Evolutionary conservation across 2,888 invertebrate genomes (phyloP), one percentile per base, ranked within the genome.

Genomic region (Emmelina monodactyla): DNA sequence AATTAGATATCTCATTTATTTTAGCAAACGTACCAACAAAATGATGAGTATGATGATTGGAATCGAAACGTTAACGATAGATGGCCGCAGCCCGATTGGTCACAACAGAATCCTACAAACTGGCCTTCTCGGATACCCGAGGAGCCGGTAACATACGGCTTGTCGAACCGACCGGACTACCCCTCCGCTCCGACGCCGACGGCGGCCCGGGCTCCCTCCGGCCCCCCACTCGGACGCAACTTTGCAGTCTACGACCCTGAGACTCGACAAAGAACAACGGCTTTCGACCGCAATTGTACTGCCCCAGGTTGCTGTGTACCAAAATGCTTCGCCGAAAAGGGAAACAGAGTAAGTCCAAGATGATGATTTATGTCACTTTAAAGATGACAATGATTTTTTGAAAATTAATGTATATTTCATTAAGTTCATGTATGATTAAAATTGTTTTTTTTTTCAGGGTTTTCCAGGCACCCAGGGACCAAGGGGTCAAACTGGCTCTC

Each of bases 291-390:
- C 31, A 87, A 88, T 51, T 88, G 88, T 49, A 85, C 83, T 1
- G 86, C 83, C 9, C 81, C 84, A 0, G 88, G 85, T 37, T 86
- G 87, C 50, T 93, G 93, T 55, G 84, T 85, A 28, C 92, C 92
- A 0, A 92, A 93, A 80, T 94, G 94, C 66, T 88, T 91, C 45
- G 93, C 94, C 1, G 92, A 93, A 67, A 94, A 94, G 69, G 94
- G 94, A 58, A 85, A 83, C 40, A 81, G 91, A 54, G 90, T 90
- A 75, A 65, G 80, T 64, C 14, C 12, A 16, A 33, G 32, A 11
- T 29, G 19, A 19, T 6, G 5, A 36, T 25, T 37, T 32, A 29
- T 41, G 11, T 33, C 22, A 19, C 5, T 6, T 19, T 19, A 6
- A 5, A 19, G 9, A 5, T 5, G 19, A 5, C 19, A 19, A 19